phyloP scores from a whole-genome alignment of 2,113 vertebrate genomes.

The Craseonycteris thonglongyai region DNA sequence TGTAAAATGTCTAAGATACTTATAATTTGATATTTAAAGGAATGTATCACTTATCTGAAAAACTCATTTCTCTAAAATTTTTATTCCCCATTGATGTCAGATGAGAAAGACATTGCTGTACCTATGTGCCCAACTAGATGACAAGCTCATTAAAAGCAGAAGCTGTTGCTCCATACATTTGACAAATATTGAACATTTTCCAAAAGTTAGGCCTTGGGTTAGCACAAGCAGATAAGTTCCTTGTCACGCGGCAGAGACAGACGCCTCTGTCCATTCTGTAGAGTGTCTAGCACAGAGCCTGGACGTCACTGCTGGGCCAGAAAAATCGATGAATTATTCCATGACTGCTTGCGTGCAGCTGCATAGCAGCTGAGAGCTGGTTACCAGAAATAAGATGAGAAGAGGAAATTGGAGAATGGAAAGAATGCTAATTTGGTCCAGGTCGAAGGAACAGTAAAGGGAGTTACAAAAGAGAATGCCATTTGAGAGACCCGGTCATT shows the following conservation, averaged over 20 bases:
- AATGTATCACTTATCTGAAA: not conserved
- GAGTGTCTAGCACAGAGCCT: not conserved
- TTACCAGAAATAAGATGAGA: not conserved
- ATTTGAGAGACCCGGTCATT: not conserved
- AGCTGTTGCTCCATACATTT: not conserved
- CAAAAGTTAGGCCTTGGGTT: not conserved
- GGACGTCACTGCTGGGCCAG: not conserved
- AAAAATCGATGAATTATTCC: not conserved
- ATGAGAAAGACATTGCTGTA: not conserved
- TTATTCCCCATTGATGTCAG: not conserved
- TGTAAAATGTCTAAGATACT: not conserved
- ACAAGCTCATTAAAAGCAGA: not conserved
- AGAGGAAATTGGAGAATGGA: not conserved
- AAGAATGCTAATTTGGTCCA: constrained; percentile 7
- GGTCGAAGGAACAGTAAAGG: not conserved
- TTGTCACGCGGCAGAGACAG: not conserved
- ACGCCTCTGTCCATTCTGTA: not conserved
- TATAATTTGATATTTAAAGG: not conserved
- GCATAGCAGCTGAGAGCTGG: not conserved
- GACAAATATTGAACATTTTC: not conserved
- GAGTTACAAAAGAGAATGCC: not conserved
- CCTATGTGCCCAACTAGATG: not conserved
- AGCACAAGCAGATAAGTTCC: not conserved
- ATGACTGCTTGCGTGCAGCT: not conserved
- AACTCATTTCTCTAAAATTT: not conserved